A percentile compares a stretch with the other conserved stretches of the same genome.
Conservation (phyloP, 2,888 invertebrate genomes). For the Mythimna loreyi region DNA sequence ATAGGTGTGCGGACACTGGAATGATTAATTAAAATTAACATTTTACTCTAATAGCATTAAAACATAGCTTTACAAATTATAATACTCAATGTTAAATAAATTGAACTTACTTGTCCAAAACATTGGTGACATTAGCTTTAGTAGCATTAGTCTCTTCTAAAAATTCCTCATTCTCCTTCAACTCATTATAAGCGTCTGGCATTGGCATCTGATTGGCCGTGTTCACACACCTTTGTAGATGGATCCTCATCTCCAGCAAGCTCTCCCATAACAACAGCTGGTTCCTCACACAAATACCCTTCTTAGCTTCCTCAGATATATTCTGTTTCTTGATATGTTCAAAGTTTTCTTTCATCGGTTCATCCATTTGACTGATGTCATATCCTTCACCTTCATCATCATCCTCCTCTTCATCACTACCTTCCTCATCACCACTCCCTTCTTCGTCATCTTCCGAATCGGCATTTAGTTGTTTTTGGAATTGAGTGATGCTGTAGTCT, state of each 20-base stretch:
- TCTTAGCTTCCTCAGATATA: slow-evolving; percentile 91
- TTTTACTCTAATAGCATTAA: too few species aligned
- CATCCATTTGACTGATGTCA: slow-evolving; percentile 85
- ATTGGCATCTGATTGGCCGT: slow-evolving; percentile 95
- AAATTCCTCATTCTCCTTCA: slow-evolving; percentile 89
- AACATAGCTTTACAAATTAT: background rate
- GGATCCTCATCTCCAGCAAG: slow-evolving; percentile 96
- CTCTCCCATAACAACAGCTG: slow-evolving; percentile 96
- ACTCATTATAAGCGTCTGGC: slow-evolving; percentile 85
- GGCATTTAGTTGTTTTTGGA: slow-evolving; percentile 70
- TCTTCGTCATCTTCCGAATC: slow-evolving; percentile 65
- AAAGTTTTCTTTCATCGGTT: slow-evolving; percentile 89
- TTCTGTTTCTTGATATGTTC: slow-evolving; percentile 91
- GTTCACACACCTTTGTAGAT: slow-evolving; percentile 95
- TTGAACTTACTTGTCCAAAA: slow-evolving; percentile 91
- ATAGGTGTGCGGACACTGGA: too few species aligned
- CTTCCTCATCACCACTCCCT: slow-evolving; percentile 60
- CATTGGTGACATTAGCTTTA: slow-evolving; percentile 88
- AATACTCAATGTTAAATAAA: background rate
- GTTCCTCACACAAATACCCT: slow-evolving; percentile 93
- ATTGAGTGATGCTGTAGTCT: slow-evolving; percentile 76
- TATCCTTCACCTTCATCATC: slow-evolving; percentile 80
- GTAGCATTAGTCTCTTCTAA: slow-evolving; percentile 86
- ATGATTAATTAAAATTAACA: too few species aligned
- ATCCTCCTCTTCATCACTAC: slow-evolving; percentile 67